These are phyloP conservation scores for Coremacera marginata DNA, from an alignment of 2,888 invertebrate genomes.

Conservation along the genomic window DNA sequence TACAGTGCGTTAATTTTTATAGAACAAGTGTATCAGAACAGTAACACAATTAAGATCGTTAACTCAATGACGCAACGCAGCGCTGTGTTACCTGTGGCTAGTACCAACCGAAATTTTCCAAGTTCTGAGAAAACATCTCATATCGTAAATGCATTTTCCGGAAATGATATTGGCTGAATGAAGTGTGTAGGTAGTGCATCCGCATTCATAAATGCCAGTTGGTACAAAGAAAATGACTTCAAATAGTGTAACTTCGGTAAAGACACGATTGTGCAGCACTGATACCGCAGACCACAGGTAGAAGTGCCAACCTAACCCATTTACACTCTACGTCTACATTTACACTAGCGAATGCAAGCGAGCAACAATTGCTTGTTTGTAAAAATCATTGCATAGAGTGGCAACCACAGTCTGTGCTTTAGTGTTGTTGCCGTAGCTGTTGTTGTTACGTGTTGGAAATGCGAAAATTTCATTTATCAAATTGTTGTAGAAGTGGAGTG, in stretches of 20 bases:
- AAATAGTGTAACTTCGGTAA: too few species aligned
- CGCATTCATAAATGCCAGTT: not conserved
- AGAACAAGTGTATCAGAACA: too few species aligned
- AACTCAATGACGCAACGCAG: too few species aligned
- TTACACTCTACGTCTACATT: not conserved
- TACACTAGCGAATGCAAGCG: not conserved
- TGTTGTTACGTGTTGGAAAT: constrained; percentile 6
- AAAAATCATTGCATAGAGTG: not conserved
- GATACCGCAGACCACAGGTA: constrained; percentile 24
- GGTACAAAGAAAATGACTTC: not conserved
- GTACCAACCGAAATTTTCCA: too few species aligned
- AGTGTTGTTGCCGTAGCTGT: not conserved
- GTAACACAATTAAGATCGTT: too few species aligned
- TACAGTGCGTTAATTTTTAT: too few species aligned
- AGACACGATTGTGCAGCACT: not conserved
- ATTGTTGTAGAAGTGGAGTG: constrained; percentile 16
- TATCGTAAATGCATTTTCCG: constrained; percentile 58
- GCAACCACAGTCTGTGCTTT: not conserved
- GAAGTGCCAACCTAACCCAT: not conserved
- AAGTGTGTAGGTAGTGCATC: constrained; percentile 46
- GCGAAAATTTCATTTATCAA: constrained; percentile 29
- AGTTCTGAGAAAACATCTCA: constrained; percentile 34
- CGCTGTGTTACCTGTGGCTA: too few species aligned
- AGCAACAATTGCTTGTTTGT: constrained; percentile 20
- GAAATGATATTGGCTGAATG: constrained; percentile 60